Conservation (phyloP, 1,140 invertebrate genomes). For the Bombus waltoni region DNA sequence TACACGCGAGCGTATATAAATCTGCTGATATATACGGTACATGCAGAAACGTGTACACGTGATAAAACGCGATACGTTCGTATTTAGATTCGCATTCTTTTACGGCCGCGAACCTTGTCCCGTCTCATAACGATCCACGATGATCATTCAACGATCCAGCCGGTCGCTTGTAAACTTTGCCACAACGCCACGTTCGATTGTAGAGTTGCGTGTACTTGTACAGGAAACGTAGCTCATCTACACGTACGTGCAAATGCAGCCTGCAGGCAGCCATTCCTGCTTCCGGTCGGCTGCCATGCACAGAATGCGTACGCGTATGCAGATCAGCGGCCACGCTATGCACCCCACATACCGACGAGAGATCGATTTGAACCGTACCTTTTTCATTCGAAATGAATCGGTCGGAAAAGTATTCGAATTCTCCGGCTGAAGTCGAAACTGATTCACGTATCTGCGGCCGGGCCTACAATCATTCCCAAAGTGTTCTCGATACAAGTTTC, state of each 20-base stretch:
- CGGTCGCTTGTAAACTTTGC: conserved; percentile 47
- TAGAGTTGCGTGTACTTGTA: conserved; percentile 26
- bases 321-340: conserved; percentile 71
- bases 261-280: conserved; percentile 68
- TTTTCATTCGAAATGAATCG: conserved; percentile 58
- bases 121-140: conserved; percentile 28
- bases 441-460: conserved; percentile 19
- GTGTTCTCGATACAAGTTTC: not conserved
- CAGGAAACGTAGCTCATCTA: conserved; percentile 60
- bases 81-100: not conserved
- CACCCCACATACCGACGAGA: conserved; percentile 56
- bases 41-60: not conserved
- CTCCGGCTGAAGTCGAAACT: conserved; percentile 27
- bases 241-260: conserved; percentile 52
- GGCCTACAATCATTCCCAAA: conserved; percentile 22
- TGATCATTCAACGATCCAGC: conserved; percentile 30
- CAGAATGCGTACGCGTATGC: conserved; percentile 75
- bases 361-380: conserved; percentile 70
- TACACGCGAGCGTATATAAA: not conserved
- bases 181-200: conserved; percentile 39
- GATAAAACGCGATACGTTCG: not conserved
- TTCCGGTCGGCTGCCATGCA: conserved; percentile 75
- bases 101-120: not conserved
- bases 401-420: conserved; percentile 57
- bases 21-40: not conserved